These are phyloP conservation scores for Cistogaster globosa DNA, from an alignment of 2,888 invertebrate genomes.

Conservation along the genomic window DNA sequence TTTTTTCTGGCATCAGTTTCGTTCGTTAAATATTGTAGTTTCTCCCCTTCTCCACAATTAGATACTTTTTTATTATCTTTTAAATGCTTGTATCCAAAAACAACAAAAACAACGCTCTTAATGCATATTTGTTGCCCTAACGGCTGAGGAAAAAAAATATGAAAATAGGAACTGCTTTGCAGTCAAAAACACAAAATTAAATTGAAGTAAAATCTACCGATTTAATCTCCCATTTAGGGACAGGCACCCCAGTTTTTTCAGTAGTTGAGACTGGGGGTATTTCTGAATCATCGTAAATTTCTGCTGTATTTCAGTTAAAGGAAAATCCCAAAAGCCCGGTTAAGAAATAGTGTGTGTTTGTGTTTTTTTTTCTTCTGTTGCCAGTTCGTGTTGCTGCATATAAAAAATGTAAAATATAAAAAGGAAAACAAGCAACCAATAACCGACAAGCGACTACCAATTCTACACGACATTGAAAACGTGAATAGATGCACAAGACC, in stretches of 20 bases:
- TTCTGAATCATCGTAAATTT: constrained; percentile 36
- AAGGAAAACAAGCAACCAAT: constrained; percentile 50
- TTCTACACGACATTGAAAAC: constrained; percentile 81
- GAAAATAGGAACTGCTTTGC: background rate
- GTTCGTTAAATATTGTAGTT: background rate
- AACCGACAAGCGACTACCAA: constrained; percentile 74
- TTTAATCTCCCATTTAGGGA: background rate
- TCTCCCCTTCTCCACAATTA: background rate
- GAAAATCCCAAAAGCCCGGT: constrained; percentile 55
- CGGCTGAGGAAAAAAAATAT: constrained; percentile 5
- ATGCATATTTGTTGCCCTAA: background rate
- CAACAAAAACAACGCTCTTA: constrained; percentile 2
- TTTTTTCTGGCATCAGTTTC: constrained; percentile 56
- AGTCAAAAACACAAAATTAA: background rate
- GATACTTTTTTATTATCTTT: constrained; percentile 49
- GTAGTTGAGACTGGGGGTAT: background rate
- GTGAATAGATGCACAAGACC: constrained; percentile 69
- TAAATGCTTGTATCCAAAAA: constrained; percentile 32
- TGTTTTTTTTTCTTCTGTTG: constrained; percentile 15
- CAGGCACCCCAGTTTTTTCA: too few relatives aligned
- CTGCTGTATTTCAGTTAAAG: background rate
- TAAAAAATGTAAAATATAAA: constrained; percentile 8
- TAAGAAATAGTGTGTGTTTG: constrained; percentile 44
- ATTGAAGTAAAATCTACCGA: constrained; percentile 28
- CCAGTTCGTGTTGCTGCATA: constrained; percentile 55